Base-by-base conservation (phyloP, 2,888 invertebrate species). In the Drosophila prolongata region DNA sequence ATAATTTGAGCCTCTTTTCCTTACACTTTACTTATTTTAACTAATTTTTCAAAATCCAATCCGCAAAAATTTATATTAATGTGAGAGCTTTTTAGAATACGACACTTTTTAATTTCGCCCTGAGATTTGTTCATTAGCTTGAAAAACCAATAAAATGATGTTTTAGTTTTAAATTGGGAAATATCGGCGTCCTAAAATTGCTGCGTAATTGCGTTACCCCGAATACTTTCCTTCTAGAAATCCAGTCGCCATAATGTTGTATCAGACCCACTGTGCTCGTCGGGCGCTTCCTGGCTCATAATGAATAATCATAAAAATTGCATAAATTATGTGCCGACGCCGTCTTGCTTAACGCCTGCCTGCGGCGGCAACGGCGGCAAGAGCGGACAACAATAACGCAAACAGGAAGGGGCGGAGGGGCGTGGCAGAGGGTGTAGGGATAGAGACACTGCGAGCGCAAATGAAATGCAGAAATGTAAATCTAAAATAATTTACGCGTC, bases 401-500 rank as follows among this genome's bases (percentile, higher is more conserved):
- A 27, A n/a, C n/a, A 46, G 66, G 11, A 44, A 13, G 44, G 42
- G 30, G 30, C 6, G 38, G 47, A 16, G 54, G 40, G 47, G 61
- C 59, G 77, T 72, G 66, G 62, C 60, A 71, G 59, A 44, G 64
- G 66, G 19, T 13, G 24, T 24, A 24, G 24, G 38, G 24, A 30
- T 52, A 52, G 50, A 53, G 50, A 65, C 67, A 46, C 46, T 16
- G 56, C 40, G 50, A 34, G 81, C 78, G 79, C 75, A 79, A 89
- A 90, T 85, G 88, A 84, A 87, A 85, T 89, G 84, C 88, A 88
- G 80, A 89, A 89, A 89, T 89, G 90, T 86, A 90, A 90, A 89
- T 89, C 89, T 89, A 82, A 90, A 89, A 89, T 89, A 89, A 90
- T 89, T 89, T 90, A 90, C 90, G 89, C 90, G 86, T 84, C 87